Conservation (phyloP, 2,888 invertebrate species). For the Beris morrisii region DNA sequence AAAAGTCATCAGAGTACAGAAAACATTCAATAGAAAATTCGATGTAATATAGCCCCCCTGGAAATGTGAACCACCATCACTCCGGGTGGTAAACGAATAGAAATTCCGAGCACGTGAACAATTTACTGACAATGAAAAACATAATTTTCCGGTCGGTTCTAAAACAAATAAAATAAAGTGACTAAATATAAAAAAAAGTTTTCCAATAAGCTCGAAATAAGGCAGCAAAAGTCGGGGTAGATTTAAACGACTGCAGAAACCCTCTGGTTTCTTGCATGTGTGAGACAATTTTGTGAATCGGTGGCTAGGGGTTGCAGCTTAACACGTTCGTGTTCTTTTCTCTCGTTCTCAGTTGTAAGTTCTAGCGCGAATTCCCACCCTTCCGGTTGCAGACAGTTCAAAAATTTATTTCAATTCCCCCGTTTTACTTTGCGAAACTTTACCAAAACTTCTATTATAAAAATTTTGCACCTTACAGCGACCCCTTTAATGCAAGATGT, state of each 20-base stretch:
- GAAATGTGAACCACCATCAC: no score
- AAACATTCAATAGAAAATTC: no score
- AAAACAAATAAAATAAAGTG: conserved; percentile 32
- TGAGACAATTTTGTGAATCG: conserved; percentile 8
- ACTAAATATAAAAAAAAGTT: conserved; percentile 31
- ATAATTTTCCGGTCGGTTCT: conserved; percentile 8
- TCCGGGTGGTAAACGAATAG: neutral
- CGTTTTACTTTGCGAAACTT: conserved; percentile 12
- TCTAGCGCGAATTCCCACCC: conserved; percentile 3
- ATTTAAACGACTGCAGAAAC: neutral
- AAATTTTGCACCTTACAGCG: conserved; percentile 16
- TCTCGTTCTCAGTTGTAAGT: conserved; percentile 7
- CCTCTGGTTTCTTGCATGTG: conserved; percentile 8
- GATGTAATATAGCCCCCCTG: no score
- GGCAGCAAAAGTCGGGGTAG: neutral
- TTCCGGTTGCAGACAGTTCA: conserved; percentile 26
- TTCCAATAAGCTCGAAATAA: conserved; percentile 35
- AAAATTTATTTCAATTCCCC: conserved; percentile 39
- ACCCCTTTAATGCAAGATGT: no score
- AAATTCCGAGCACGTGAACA: conserved; percentile 28
- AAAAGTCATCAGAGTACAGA: no score
- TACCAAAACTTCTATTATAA: conserved; percentile 28
- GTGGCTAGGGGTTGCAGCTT: conserved; percentile 29
- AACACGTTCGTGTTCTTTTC: conserved; percentile 23
- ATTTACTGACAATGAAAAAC: conserved; percentile 23